A percentile compares a stretch with the other conserved stretches of the same genome.
Conservation (phyloP, 1,140 invertebrate genomes). For the Cyrtorhinus lividipennis region DNA sequence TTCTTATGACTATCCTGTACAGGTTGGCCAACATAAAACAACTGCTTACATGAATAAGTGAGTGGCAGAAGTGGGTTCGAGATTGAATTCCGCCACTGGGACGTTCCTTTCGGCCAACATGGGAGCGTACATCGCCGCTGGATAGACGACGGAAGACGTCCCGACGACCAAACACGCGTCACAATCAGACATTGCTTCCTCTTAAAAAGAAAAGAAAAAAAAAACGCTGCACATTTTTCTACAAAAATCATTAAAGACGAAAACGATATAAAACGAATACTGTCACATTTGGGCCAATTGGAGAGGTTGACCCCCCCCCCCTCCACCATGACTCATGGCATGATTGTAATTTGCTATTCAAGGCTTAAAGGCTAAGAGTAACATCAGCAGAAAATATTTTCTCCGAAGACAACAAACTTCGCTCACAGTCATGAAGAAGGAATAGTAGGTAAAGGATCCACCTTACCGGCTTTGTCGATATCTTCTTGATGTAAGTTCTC, state of each 20-base stretch:
- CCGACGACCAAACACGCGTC: conserved; percentile 73
- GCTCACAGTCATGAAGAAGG: no score
- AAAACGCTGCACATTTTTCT: conserved; percentile 1
- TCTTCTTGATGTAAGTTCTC: conserved; percentile 55
- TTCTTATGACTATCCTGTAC: not conserved
- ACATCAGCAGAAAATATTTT: no score
- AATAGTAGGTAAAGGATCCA: no score
- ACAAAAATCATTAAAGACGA: conserved; percentile 14
- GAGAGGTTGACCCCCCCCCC: no score
- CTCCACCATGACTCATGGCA: no score
- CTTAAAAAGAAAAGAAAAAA: conserved; percentile 29
- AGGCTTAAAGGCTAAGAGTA: no score
- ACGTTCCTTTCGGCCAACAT: conserved; percentile 56
- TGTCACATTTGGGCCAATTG: no score
- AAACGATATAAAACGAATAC: no score
- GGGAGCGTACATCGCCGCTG: conserved; percentile 85
- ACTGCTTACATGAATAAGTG: conserved; percentile 45
- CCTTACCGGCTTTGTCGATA: conserved; percentile 45
- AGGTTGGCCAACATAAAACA: not conserved
- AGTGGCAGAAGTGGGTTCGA: conserved; percentile 62
- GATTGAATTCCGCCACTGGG: conserved; percentile 79
- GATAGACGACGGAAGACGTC: conserved; percentile 79
- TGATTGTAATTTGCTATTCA: no score
- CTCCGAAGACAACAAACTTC: no score
- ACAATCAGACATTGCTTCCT: conserved; percentile 49